A percentile compares a stretch with the other conserved stretches of the same genome.
phyloP scores from a whole-genome alignment of 2,113 vertebrate species.

The Callochromis pleurospilus region DNA sequence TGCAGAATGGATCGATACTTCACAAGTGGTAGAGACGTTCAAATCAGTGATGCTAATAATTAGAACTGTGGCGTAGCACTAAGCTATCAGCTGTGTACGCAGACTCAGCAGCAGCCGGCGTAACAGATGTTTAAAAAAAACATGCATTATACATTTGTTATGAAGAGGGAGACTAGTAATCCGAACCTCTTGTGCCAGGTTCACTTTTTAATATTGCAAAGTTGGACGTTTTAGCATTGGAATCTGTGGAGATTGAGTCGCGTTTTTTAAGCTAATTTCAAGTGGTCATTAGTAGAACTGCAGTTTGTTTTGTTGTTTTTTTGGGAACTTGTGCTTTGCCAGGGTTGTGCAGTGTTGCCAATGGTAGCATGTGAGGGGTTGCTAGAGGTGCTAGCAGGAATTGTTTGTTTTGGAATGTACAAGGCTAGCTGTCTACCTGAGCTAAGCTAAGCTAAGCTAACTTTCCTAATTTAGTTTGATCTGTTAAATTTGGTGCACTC shows the following conservation, averaged over 20 bases:
- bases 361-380: background rate
- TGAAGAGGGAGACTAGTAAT: background rate
- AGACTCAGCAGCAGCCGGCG: background rate
- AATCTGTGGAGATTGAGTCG: background rate
- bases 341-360: background rate
- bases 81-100: background rate
- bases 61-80: background rate
- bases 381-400: background rate
- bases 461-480: background rate
- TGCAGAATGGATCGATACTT: background rate
- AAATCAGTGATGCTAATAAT: background rate
- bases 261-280: fast-evolving
- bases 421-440: background rate
- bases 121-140: background rate
- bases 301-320: background rate
- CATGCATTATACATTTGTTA: background rate
- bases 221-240: background rate
- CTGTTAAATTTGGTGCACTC: background rate
- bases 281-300: background rate
- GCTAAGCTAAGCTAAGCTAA: background rate
- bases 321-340: background rate
- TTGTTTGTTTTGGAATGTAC: background rate
- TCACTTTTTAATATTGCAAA: background rate
- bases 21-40: background rate
- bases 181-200: background rate